Evolutionary conservation across 2,797 vertebrate genomes (phyloP).

Genomic region (Poecilia wingei): DNA sequence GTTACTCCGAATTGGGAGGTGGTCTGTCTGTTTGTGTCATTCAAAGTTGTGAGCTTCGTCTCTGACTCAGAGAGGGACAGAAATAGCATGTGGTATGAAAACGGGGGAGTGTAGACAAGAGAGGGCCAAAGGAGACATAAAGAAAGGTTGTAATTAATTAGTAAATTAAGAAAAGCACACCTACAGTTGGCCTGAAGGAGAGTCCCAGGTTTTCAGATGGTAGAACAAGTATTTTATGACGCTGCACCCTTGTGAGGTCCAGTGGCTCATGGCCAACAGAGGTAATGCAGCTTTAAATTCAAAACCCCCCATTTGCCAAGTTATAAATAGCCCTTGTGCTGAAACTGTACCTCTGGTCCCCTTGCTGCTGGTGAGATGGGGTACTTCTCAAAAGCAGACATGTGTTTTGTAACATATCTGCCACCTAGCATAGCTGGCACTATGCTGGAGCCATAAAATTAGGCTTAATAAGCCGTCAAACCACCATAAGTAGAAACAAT

Average conservation of each 20-base stretch:
- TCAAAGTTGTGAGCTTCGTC: conserved; percentile 82
- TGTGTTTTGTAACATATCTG: conserved; percentile 25
- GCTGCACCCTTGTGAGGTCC: neutral
- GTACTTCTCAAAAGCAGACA: conserved; percentile 26
- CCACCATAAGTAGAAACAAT: conserved; percentile 30
- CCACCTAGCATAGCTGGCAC: conserved; percentile 21
- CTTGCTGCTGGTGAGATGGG: conserved; percentile 39
- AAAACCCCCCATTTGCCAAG: conserved; percentile 59
- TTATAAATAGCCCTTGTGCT: conserved; percentile 77
- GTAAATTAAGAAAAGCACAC: conserved; percentile 8
- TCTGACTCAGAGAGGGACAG: conserved; percentile 88
- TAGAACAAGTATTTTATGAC: neutral
- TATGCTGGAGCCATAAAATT: conserved; percentile 57
- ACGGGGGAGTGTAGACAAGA: conserved; percentile 49
- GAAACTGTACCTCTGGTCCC: conserved; percentile 56
- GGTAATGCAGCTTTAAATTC: conserved; percentile 71
- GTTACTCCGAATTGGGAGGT: conserved; percentile 70
- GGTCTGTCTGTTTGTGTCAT: conserved; percentile 84
- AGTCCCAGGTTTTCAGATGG: neutral
- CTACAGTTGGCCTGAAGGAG: neutral
- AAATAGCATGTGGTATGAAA: conserved; percentile 85
- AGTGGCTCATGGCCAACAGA: conserved; percentile 9
- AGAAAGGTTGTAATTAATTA: conserved; percentile 8
- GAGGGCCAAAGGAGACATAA: conserved; percentile 10
- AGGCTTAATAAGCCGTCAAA: conserved; percentile 51